Evolutionary conservation across 2,888 invertebrate genomes (phyloP), one percentile per base, ranked within the genome.

Genomic region (Philereme vetulata): DNA sequence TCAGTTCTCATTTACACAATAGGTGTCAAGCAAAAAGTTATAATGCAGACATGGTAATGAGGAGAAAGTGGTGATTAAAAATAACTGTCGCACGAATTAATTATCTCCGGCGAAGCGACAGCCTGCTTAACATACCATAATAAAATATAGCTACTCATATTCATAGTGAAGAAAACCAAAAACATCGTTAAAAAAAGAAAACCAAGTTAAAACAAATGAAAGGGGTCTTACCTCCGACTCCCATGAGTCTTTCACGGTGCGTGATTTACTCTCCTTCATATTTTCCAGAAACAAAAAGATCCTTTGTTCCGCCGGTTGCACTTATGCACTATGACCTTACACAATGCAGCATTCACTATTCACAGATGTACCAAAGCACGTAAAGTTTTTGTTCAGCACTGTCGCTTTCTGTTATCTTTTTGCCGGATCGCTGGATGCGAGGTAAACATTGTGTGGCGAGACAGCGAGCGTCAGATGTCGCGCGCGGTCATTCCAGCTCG

Each of bases 181-280:
- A 8, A 32, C 7, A 45, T 66, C 68, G 62, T 55, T 21, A 2
- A 53, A 58, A 43, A 4, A 10, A 11, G 4, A 44, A 4, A 44
- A 9, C n/a, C 0, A 40, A 0, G 6, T 5, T 21, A 11, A 42
- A 9, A 9, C 9, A 44, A 21, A 7, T 10, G 1, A 44, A 60
- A 57, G 58, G 10, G 45, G 8, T 54, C 83, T 88, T 79, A 92
- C 92, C 86, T 92, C 91, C 8, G 92, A 86, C 80, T 92, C 90
- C 92, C 92, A 92, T 67, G 85, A 79, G 72, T 91, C 84, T 81
- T 91, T 91, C 68, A 76, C 83, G 72, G 77, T 78, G 72, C 86
- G 84, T 75, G 88, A 81, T 76, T 91, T 90, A 72, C 76, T 87
- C 82, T 90, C 91, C 83, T 89, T 90, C 88, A 88, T 89, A 68